These are phyloP conservation scores for Salvelinus namaycush DNA, from an alignment of 2,113 vertebrate species.

Conservation along the genomic window DNA sequence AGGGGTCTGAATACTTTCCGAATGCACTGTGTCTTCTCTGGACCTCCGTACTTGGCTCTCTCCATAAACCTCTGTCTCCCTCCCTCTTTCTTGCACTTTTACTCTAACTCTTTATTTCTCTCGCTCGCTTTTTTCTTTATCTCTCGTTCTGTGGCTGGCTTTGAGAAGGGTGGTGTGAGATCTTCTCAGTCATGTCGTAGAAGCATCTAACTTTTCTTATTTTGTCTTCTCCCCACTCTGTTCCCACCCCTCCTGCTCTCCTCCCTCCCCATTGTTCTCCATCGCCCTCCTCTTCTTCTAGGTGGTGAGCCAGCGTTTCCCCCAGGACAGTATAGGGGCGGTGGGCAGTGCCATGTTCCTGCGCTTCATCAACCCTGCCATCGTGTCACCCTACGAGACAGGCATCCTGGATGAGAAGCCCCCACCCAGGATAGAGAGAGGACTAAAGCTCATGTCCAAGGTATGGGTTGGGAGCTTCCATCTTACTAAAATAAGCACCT, in stretches of 20 bases:
- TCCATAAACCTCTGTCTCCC: neutral
- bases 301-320: constrained; percentile 98
- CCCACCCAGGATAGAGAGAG: constrained; percentile 90
- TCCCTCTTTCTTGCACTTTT: neutral
- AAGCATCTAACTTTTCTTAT: neutral
- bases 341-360: constrained; percentile 99
- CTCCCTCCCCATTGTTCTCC: constrained; percentile 24
- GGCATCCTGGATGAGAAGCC: constrained; percentile 98
- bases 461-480: constrained; percentile 60
- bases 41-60: neutral
- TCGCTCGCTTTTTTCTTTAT: neutral
- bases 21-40: neutral
- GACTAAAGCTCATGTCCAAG: constrained; percentile 98
- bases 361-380: constrained; percentile 95
- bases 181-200: neutral
- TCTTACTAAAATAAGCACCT: neutral
- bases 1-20: too few species aligned
- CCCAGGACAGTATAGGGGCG: constrained; percentile 97
- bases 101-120: constrained; percentile 16
- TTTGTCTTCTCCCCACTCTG: constrained; percentile 10
- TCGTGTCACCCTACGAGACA: constrained; percentile 96
- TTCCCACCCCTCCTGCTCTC: constrained; percentile 1
- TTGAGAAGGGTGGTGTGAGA: neutral
- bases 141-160: neutral
- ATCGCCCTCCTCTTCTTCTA: constrained; percentile 52